phyloP scores from a whole-genome alignment of 2,888 invertebrate species.

The Drosophila fulvimacula region DNA sequence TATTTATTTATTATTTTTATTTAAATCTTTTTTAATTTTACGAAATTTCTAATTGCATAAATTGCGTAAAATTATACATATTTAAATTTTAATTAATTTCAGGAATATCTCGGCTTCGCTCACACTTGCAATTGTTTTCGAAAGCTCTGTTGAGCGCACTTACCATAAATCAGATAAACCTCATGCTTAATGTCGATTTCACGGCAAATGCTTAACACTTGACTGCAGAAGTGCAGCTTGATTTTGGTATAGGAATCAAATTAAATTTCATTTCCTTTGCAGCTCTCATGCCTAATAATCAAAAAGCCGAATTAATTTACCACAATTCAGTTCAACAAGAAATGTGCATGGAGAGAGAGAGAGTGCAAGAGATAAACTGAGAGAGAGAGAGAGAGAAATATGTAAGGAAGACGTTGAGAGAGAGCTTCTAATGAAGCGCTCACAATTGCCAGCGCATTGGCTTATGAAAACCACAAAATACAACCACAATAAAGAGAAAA shows the following conservation, averaged over 20 bases:
- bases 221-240: neutral
- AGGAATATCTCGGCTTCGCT: too few relatives aligned
- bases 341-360: neutral
- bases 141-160: neutral
- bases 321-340: conserved; percentile 18
- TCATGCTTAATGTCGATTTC: neutral
- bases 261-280: conserved; percentile 8
- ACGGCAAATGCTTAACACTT: neutral
- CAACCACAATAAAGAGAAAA: conserved; percentile 11
- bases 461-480: conserved; percentile 1
- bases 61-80: too few relatives aligned
- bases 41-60: too few relatives aligned
- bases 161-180: neutral
- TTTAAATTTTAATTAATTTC: too few relatives aligned
- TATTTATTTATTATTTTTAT: too few relatives aligned
- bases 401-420: neutral
- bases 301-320: conserved; percentile 36
- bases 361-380: neutral
- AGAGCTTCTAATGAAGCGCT: conserved; percentile 36
- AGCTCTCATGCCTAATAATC: conserved; percentile 27
- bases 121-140: too few relatives aligned
- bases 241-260: conserved; percentile 1
- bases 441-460: conserved; percentile 26
- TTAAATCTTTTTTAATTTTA: too few relatives aligned
- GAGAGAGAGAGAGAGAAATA: neutral